Evolutionary conservation across 2,113 vertebrate species (phyloP).

Genomic region (Dasyurus viverrinus): DNA sequence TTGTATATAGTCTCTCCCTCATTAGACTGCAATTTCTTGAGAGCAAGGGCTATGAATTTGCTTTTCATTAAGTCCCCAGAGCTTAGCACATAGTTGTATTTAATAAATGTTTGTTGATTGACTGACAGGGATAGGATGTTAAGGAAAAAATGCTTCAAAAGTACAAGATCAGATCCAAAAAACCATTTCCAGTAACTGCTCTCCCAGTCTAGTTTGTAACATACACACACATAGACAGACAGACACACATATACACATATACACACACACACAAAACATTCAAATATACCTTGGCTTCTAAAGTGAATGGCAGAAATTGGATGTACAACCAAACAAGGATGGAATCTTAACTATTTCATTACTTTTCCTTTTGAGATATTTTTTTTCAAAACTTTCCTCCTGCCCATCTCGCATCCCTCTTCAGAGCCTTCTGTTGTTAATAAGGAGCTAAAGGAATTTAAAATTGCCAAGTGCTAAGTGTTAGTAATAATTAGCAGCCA

Average conservation of each 20-base stretch:
- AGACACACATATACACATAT: not conserved
- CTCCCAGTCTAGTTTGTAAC: not conserved
- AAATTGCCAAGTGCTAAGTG: slow-evolving; percentile 8
- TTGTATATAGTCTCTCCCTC: not conserved
- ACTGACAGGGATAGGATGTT: not conserved
- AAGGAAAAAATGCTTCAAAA: not conserved
- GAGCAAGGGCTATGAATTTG: not conserved
- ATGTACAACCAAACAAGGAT: not conserved
- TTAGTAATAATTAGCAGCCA: not conserved
- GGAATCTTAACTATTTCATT: not conserved
- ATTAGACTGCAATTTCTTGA: not conserved
- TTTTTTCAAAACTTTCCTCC: slow-evolving; percentile 45
- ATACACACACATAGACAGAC: not conserved
- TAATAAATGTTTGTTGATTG: not conserved
- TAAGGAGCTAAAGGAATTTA: slow-evolving; percentile 8
- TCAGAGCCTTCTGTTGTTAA: slow-evolving; percentile 51
- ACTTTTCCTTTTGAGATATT: slow-evolving; percentile 16
- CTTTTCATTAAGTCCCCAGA: not conserved
- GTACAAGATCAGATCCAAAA: not conserved
- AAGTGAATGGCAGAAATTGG: slow-evolving; percentile 23
- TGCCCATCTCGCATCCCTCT: slow-evolving; percentile 58
- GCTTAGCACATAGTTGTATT: not conserved
- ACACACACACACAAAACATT: not conserved
- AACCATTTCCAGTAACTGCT: not conserved
- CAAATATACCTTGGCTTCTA: not conserved